These are phyloP conservation scores for Drosophila phalerata DNA, from an alignment of 2,888 invertebrate species.

Conservation along the genomic window DNA sequence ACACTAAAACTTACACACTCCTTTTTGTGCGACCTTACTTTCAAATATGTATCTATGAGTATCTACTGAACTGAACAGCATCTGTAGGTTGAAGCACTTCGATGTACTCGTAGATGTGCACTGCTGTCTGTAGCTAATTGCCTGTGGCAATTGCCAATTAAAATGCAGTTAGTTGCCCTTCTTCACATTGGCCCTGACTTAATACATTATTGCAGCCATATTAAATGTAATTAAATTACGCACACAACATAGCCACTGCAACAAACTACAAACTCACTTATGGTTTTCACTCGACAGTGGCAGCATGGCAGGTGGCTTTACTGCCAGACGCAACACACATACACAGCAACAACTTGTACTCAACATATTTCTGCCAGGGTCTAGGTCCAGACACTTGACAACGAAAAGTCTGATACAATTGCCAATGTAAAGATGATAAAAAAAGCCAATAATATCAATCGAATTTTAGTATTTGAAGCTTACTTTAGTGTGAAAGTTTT, in stretches of 20 bases:
- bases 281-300: too few relatives aligned
- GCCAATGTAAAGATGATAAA: too few relatives aligned
- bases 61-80: background rate
- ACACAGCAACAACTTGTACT: too few relatives aligned
- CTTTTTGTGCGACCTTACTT: background rate
- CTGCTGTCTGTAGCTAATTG: slow-evolving; percentile 37
- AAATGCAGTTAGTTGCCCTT: slow-evolving; percentile 43
- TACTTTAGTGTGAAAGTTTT: too few relatives aligned
- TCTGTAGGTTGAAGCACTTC: slow-evolving; percentile 1
- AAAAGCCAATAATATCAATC: too few relatives aligned
- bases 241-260: slow-evolving; percentile 6
- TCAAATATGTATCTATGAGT: background rate
- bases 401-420: too few relatives aligned
- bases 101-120: background rate
- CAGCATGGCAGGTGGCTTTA: too few relatives aligned
- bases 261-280: slow-evolving; percentile 5
- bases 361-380: too few relatives aligned
- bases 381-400: too few relatives aligned
- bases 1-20: background rate
- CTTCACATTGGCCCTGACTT: slow-evolving; percentile 4
- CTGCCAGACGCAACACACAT: too few relatives aligned
- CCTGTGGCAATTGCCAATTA: slow-evolving; percentile 59
- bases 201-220: slow-evolving; percentile 34
- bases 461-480: too few relatives aligned
- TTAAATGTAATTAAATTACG: slow-evolving; percentile 49